Percentiles rank a stretch among this genome's conserved stretches.
Evolutionary conservation across 2,113 vertebrate species (phyloP).

Genomic region (Baryphthengus martii): DNA sequence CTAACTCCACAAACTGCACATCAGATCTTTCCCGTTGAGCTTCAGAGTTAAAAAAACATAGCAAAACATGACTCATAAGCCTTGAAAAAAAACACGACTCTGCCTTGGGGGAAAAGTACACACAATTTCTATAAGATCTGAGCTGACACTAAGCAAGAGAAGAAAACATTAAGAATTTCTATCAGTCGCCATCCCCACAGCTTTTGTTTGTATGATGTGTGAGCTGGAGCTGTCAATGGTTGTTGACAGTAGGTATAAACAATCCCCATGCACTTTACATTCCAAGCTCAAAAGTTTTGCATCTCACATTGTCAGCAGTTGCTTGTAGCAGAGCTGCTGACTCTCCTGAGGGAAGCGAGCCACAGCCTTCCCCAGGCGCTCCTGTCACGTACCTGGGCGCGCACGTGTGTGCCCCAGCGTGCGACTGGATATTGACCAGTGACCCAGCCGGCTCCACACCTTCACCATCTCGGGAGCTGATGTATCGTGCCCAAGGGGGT

Average conservation of each 20-base stretch:
- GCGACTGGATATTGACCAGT: neutral
- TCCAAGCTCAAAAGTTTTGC: neutral
- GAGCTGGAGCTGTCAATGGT: neutral
- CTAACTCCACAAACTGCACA: neutral
- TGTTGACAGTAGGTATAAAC: neutral
- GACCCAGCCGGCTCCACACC: neutral
- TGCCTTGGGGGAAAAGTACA: neutral
- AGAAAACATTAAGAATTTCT: neutral
- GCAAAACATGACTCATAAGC: neutral
- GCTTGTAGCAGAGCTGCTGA: neutral
- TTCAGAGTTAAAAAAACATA: neutral
- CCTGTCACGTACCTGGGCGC: neutral
- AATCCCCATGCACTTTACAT: neutral
- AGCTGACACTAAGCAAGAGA: neutral
- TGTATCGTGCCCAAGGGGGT: neutral
- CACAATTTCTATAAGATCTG: neutral
- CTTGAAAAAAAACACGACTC: neutral
- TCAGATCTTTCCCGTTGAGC: neutral
- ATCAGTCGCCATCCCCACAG: neutral
- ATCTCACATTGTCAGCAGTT: neutral
- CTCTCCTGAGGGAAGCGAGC: neutral
- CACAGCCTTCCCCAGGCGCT: neutral
- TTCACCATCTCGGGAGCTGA: neutral
- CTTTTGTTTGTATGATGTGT: neutral
- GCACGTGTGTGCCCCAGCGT: fast-evolving